These are phyloP conservation scores for Rhodeus uyekii DNA, from an alignment of 2,797 vertebrate genomes.

Conservation along the genomic window DNA sequence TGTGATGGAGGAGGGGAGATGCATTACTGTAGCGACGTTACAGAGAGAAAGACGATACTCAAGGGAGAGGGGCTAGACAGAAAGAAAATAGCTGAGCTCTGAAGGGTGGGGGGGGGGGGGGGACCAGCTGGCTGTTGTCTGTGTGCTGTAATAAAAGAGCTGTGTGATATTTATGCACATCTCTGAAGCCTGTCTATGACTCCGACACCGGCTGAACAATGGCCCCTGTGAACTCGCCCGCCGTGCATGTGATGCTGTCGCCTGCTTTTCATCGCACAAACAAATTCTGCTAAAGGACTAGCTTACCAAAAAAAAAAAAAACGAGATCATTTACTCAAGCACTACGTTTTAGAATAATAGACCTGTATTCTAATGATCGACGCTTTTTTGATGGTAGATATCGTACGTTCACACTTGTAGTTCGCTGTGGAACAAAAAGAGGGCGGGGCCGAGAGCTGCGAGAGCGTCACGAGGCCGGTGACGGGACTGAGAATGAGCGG, in stretches of 20 bases:
- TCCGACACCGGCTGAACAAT: constrained; percentile 46
- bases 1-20: not conserved
- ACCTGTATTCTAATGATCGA: not conserved
- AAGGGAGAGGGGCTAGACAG: not conserved
- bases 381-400: not conserved
- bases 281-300: not conserved
- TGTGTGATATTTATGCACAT: constrained; percentile 15
- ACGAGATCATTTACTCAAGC: not conserved
- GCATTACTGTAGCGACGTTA: not conserved
- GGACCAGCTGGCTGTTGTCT: constrained; percentile 17
- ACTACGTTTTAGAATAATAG: not conserved
- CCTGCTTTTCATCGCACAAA: constrained; percentile 31
- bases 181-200: constrained; percentile 15
- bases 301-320: not conserved
- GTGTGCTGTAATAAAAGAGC: constrained; percentile 34
- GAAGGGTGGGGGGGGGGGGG: no score
- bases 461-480: no score
- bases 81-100: not conserved
- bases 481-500: no score
- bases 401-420: not conserved
- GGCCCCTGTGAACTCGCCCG: constrained; percentile 3
- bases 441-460: no score
- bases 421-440: no score
- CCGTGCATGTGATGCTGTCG: constrained; percentile 36
- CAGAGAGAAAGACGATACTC: not conserved